Base-by-base conservation (phyloP, 1,140 invertebrate genomes). In the Berghia stephanieae region DNA sequence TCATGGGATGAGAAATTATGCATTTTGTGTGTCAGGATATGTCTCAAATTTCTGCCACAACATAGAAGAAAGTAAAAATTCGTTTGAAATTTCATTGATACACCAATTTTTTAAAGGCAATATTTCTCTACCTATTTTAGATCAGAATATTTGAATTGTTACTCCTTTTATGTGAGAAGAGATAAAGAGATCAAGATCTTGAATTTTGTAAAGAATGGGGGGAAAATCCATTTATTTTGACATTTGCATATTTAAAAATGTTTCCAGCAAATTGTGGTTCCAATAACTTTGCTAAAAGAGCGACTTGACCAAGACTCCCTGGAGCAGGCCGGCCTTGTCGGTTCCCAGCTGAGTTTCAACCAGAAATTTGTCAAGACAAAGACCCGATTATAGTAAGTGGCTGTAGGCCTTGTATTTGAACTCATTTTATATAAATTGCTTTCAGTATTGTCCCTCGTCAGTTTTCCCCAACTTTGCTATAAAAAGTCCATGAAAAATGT, bases 291-390 rank as follows among this genome's bases (percentile, higher is more conserved):
- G 78, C 89, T 98, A 34, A 97, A 98, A 85, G 97, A 98, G 89
- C 91, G 96, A 81, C 88, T 98, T 81, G 97, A 99, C 89, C 95
- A 96, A 86, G 97, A 99, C 79, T 96, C 95, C 0, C 90, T 98
- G 27, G 95, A 96, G 88, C 96, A 96, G 90, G 93, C 95, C 68
- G 95, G 95, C n/a, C 94, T 96, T 60, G 91, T 98, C n/a, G 95
- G 94, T 82, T 96, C 96, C 86, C 94, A 94, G 86, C 94, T 94
- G 83, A 83, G 84, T n/a, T 98, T 97, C 90, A 95, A 96, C 87
- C 96, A 95, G 72, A 98, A 97, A 90, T 98, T 98, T 90, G 98
- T 99, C 83, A 98, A 98, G 93, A 94, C 97, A 24, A 99, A 98
- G 91, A 99, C 98, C 66, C 97, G 97, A 90, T 90, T 99, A 82